Evolutionary conservation across 2,888 invertebrate species (phyloP).

Genomic region (Gastrophysa polygoni): DNA sequence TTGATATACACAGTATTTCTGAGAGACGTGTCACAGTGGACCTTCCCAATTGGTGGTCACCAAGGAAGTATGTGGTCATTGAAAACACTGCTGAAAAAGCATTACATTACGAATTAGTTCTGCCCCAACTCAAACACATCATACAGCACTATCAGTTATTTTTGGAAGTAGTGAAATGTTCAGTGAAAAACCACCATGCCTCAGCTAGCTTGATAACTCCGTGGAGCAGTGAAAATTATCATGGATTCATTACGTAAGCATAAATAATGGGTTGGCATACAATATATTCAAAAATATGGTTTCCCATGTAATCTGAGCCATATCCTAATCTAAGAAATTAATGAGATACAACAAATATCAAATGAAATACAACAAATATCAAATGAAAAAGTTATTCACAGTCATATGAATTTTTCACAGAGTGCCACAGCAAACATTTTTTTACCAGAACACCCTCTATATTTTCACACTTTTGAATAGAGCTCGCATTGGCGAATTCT

Average conservation of each 20-base stretch:
- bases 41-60: constrained; percentile 49
- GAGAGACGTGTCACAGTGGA: constrained; percentile 47
- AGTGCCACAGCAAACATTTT: too few relatives aligned
- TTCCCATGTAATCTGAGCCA: too few relatives aligned
- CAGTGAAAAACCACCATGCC: constrained; percentile 62
- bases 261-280: background rate
- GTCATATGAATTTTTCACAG: too few relatives aligned
- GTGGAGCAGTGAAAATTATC: constrained; percentile 69
- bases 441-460: too few relatives aligned
- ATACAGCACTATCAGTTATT: constrained; percentile 67
- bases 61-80: constrained; percentile 56
- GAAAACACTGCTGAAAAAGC: constrained; percentile 64
- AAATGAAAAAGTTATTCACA: too few relatives aligned
- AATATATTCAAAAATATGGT: too few relatives aligned
- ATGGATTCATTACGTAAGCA: constrained; percentile 66
- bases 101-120: constrained; percentile 66
- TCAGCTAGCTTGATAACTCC: constrained; percentile 68
- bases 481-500: too few relatives aligned
- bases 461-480: too few relatives aligned
- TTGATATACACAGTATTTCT: constrained; percentile 67
- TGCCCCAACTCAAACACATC: constrained; percentile 64
- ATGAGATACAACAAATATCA: too few relatives aligned
- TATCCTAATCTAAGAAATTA: too few relatives aligned
- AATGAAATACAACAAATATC: too few relatives aligned
- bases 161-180: constrained; percentile 63